Evolutionary conservation across 2,797 vertebrate genomes (phyloP).

Genomic region (Pseudocheirus occidentalis): DNA sequence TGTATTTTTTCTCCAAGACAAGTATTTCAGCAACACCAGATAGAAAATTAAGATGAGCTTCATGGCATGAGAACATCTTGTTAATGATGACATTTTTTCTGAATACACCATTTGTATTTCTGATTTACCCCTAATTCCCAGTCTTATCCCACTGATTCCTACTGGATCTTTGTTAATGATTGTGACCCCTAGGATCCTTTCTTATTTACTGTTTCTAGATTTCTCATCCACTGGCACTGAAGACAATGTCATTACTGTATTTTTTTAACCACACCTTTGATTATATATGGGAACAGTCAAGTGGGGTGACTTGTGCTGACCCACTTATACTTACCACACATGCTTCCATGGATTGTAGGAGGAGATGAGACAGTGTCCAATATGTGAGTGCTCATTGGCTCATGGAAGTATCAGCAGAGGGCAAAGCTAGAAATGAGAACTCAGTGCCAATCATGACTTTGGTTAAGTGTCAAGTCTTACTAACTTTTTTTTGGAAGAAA

Average conservation of each 20-base stretch:
- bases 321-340: slow-evolving; percentile 30
- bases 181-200: slow-evolving; percentile 1
- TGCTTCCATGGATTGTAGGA: not conserved
- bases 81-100: not conserved
- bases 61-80: not conserved
- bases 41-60: not conserved
- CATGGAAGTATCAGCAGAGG: not conserved
- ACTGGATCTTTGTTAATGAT: slow-evolving; percentile 10
- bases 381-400: not conserved
- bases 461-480: slow-evolving; percentile 44
- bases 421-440: slow-evolving; percentile 26
- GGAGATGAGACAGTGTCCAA: not conserved
- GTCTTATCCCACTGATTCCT: not conserved
- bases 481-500: slow-evolving; percentile 45
- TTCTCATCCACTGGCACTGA: slow-evolving; percentile 37
- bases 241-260: not conserved
- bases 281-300: slow-evolving; percentile 44
- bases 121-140: not conserved
- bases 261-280: slow-evolving; percentile 36
- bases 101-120: not conserved
- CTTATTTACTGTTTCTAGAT: not conserved
- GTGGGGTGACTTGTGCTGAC: slow-evolving; percentile 27
- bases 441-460: slow-evolving; percentile 44
- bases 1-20: slow-evolving; percentile 3
- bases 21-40: not conserved